Evolutionary conservation across 2,888 invertebrate species (phyloP), one percentile per base, ranked within the genome.

Genomic region (Diarsia mendica): DNA sequence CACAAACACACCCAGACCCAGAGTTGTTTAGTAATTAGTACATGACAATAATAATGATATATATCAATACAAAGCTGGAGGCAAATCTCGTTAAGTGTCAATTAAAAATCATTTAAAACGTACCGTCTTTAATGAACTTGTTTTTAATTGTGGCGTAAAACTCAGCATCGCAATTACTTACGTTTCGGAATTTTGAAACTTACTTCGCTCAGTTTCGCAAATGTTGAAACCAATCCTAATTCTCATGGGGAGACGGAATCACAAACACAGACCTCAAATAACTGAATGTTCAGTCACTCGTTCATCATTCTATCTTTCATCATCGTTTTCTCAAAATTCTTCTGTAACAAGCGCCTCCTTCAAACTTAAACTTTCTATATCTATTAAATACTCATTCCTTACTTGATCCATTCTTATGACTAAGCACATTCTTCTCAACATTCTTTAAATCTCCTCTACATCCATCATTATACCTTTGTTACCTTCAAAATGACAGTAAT

Each of bases 71-170:
- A 33, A 46, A 46, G 77, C 82, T 77, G 5, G 55, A 11, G 82
- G 77, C 82, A 51, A n/a, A 66, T 71, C 49, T 63, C 23, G 33
- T 58, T 82, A 46, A 46, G 1, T 8, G 6, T 23, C 15, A 76
- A 80, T 60, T 20, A 23, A 60, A 44, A 39, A 13, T 49, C 46
- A 33, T 28, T n/a, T n/a, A n/a, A 44, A 75, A 55, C 15, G 11
- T n/a, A 5, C 51, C 18, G 18, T 20, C 11, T 53, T 49, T 20
- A 46, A 49, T 82, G 39, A 82, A 64, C 77, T 76, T 55, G 63
- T 76, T 77, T 72, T 75, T 58, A 64, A 58, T 76, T 49, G 20
- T 58, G 51, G 49, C 28, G 44, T 20, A 49, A n/a, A 53, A 53
- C 8, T 63, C 39, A 46, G 6, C 39, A 74, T 75, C 39, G 20